Evolutionary conservation across 2,797 vertebrate genomes (phyloP).

Genomic region (Knipowitschia caucasica): DNA sequence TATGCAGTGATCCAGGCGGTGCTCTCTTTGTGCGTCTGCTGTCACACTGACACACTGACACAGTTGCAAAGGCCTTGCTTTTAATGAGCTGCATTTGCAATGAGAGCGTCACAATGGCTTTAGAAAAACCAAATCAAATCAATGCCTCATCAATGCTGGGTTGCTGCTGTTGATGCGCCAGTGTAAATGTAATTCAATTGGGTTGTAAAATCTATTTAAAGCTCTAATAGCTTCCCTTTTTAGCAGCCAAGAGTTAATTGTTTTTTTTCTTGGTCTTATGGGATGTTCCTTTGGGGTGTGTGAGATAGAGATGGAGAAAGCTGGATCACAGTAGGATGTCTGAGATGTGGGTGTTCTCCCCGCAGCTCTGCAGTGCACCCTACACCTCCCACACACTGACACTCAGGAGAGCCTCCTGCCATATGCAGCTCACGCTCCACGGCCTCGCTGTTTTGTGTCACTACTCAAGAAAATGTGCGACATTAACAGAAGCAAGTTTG

Average conservation of each 20-base stretch:
- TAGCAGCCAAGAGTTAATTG: slow-evolving; percentile 33
- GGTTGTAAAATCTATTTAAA: slow-evolving; percentile 58
- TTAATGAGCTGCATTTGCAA: slow-evolving; percentile 57
- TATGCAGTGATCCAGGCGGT: slow-evolving; percentile 1
- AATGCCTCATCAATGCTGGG: slow-evolving; percentile 45
- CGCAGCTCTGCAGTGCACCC: slow-evolving; percentile 60
- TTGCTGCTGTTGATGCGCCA: slow-evolving; percentile 28
- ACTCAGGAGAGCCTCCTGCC: slow-evolving; percentile 45
- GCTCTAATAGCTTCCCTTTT: slow-evolving; percentile 24
- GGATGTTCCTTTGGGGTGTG: slow-evolving; percentile 5
- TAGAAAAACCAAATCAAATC: slow-evolving; percentile 47
- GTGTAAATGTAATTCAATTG: slow-evolving; percentile 56
- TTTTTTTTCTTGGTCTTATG: slow-evolving; percentile 37
- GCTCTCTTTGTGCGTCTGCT: slow-evolving; percentile 21
- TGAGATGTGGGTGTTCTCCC: slow-evolving; percentile 56
- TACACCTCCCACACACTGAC: slow-evolving; percentile 66
- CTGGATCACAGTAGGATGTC: slow-evolving; percentile 56
- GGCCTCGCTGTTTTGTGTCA: slow-evolving; percentile 27
- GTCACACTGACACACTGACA: slow-evolving; percentile 64
- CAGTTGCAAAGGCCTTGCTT: slow-evolving; percentile 41
- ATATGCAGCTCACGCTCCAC: slow-evolving; percentile 30
- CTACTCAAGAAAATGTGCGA: slow-evolving; percentile 14
- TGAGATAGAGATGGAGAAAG: slow-evolving; percentile 36
- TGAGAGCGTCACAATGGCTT: slow-evolving; percentile 42
- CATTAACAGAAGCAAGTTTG: no score